Percentiles rank a stretch among this genome's conserved stretches.
These are phyloP conservation scores for Lepidocyrtinus sp. DNA, from an alignment of 2,888 invertebrate species.

Conservation along the genomic window DNA sequence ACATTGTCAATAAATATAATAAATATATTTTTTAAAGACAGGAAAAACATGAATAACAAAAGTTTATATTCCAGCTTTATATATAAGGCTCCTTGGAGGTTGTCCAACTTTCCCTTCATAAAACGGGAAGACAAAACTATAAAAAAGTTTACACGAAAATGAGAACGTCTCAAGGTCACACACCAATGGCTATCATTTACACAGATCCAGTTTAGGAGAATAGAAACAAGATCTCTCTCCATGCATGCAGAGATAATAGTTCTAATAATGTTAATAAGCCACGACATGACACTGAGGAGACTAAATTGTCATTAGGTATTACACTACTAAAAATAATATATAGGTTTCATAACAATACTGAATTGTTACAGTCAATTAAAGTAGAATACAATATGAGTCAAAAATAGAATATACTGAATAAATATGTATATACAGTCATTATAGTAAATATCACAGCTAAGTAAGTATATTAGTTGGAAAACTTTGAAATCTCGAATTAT, in stretches of 20 bases:
- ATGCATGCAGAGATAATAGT: too few relatives aligned
- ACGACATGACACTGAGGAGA: too few relatives aligned
- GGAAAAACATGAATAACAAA: too few relatives aligned
- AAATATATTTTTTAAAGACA: too few relatives aligned
- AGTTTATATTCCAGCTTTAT: too few relatives aligned
- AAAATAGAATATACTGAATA: background rate
- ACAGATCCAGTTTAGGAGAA: background rate
- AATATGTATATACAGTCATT: background rate
- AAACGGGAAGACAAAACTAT: background rate
- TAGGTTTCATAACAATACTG: too few relatives aligned
- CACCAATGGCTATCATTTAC: background rate
- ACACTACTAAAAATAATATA: too few relatives aligned
- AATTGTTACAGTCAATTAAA: background rate
- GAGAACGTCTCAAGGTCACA: background rate
- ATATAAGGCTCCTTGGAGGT: background rate
- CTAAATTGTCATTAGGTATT: too few relatives aligned
- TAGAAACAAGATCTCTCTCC: too few relatives aligned
- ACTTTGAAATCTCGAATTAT: too few relatives aligned
- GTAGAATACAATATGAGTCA: background rate
- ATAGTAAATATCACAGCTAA: slow-evolving; percentile 27
- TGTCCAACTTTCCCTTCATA: background rate
- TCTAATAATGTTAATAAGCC: too few relatives aligned
- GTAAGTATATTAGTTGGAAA: background rate
- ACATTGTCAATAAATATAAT: too few relatives aligned
- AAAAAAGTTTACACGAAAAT: background rate